Evolutionary conservation across 2,113 vertebrate genomes (phyloP).

Genomic region (Zosterops lateralis): DNA sequence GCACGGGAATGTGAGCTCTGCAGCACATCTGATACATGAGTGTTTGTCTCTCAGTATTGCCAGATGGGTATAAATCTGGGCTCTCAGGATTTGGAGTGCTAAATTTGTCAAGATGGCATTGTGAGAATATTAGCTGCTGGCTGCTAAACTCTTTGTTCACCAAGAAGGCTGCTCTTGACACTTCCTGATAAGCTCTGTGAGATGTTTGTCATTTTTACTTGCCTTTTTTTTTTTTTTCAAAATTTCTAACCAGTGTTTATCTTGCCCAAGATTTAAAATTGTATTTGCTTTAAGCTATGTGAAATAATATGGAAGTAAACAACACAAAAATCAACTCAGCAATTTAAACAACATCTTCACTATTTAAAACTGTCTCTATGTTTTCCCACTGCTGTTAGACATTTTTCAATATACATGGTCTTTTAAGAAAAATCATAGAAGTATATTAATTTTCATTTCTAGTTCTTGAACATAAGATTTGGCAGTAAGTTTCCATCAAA

Average conservation of each 20-base stretch:
- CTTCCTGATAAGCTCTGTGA: conserved; percentile 1
- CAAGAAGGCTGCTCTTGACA: background rate
- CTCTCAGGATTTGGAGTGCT: conserved; percentile 33
- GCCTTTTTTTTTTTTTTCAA: background rate
- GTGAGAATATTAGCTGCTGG: conserved; percentile 48
- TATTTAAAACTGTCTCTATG: conserved; percentile 14
- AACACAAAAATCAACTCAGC: conserved; percentile 17
- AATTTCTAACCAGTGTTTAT: background rate
- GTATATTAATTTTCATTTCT: conserved; percentile 36
- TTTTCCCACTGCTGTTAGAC: background rate
- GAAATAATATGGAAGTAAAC: conserved; percentile 2
- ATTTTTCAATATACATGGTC: background rate
- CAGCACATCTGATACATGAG: conserved; percentile 38
- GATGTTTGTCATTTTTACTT: conserved; percentile 22
- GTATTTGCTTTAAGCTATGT: conserved; percentile 23
- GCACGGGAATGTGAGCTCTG: background rate
- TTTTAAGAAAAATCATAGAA: background rate
- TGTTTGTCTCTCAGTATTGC: conserved; percentile 21
- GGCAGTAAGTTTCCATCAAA: background rate
- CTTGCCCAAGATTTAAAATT: background rate
- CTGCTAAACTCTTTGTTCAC: background rate
- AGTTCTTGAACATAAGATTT: background rate
- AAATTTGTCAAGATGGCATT: conserved; percentile 57
- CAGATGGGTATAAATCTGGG: conserved; percentile 53
- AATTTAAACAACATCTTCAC: conserved; percentile 7